Conservation (phyloP, 2,888 invertebrate species). For the Melinaea marsaeus region DNA sequence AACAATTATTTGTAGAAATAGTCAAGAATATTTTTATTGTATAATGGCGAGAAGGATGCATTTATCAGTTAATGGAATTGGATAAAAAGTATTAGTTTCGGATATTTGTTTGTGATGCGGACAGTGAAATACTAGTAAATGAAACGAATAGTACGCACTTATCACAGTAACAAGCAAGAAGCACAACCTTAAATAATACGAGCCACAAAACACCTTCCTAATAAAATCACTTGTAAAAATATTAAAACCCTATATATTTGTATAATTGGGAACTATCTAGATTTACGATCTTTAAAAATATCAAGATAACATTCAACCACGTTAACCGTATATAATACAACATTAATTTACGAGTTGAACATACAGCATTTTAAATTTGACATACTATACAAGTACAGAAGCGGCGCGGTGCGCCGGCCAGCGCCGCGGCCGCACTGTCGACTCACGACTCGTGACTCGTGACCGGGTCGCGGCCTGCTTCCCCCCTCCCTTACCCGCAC, state of each 20-base stretch:
- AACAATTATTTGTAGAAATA: not conserved
- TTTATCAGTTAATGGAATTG: no score
- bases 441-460: slow-evolving; percentile 44
- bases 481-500: slow-evolving; percentile 31
- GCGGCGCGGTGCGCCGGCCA: slow-evolving; percentile 64
- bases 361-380: no score
- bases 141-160: slow-evolving; percentile 16
- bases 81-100: no score
- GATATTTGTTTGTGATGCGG: not conserved
- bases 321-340: not conserved
- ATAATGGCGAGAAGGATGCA: no score
- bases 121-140: slow-evolving; percentile 16
- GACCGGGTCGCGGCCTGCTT: slow-evolving; percentile 66
- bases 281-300: slow-evolving; percentile 17
- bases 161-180: slow-evolving; percentile 18
- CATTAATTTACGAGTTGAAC: no score
- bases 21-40: no score
- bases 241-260: slow-evolving; percentile 22
- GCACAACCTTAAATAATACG: slow-evolving; percentile 22
- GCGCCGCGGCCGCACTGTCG: slow-evolving; percentile 73
- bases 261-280: slow-evolving; percentile 27
- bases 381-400: slow-evolving; percentile 14
- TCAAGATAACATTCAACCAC: not conserved
- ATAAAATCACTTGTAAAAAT: slow-evolving; percentile 27
- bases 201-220: slow-evolving; percentile 19